Base-by-base conservation (phyloP, 2,113 vertebrate genomes). In the Daubentonia madagascariensis region DNA sequence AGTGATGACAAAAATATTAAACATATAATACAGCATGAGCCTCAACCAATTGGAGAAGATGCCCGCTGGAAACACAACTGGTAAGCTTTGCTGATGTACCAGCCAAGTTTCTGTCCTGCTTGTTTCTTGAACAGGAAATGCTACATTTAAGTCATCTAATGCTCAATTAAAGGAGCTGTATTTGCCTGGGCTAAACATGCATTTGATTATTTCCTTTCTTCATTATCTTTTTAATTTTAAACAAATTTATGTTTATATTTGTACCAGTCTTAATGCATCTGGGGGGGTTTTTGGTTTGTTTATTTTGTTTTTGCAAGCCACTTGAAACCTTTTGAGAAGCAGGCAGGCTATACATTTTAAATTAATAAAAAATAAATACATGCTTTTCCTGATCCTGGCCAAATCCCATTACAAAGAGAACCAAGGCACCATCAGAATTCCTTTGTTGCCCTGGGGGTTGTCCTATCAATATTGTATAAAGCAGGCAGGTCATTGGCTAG, bases 381-480 rank as follows among this genome's bases (percentile, higher is more conserved):
- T 20, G 52, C 59, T 90, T 96, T 88, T 59, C 92, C 84, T 78
- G 89, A 96, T 97, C 72, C 52, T 78, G 75, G 80, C 91, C 94
- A 97, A 96, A 97, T 93, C 86, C 79, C 65, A 52, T 93, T 96
- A 96, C 95, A 97, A 96, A 97, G 95, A 96, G 84, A 92, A 89
- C 37, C 11, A 48, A 97, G 89, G 32, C 52, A 84, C 79, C 10
- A 10, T 87, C 84, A 85, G 85, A 94, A 95, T 96, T 96, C 70
- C 87, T 97, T 95, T 94, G 94, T 97, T 96, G 81, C 79, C 81
- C 92, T 80, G 16, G 43, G 83, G 90, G 79, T 79, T 87, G 22
- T 25, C 48, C 52, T 73, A 97, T 98, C 92, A 97, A 97, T 98
- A 98, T 96, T 96, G 87, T 88, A 97, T 97, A 93, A 97, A 96